Evolutionary conservation across 2,113 vertebrate genomes (phyloP).

Genomic region (Balaenoptera acutorostrata): DNA sequence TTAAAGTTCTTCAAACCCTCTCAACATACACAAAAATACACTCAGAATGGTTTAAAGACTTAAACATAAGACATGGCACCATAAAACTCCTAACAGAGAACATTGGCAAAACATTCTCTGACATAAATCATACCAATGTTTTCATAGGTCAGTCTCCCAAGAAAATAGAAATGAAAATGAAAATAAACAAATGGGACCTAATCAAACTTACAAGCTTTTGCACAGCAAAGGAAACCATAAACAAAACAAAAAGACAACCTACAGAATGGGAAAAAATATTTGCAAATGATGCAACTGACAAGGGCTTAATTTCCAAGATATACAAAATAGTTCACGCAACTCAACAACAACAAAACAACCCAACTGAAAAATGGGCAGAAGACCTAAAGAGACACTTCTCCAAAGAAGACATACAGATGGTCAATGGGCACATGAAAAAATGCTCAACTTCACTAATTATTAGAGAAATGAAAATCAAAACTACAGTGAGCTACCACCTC

Average conservation of each 20-base stretch:
- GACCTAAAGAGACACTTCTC: neutral
- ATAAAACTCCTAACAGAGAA: neutral
- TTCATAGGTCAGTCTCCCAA: neutral
- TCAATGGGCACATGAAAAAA: neutral
- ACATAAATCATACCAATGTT: neutral
- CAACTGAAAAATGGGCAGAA: neutral
- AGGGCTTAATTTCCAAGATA: neutral
- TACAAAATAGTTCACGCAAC: neutral
- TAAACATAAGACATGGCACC: neutral
- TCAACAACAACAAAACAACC: neutral
- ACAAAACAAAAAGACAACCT: neutral
- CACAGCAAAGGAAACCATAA: neutral
- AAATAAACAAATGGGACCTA: neutral
- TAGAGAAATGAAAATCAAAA: neutral
- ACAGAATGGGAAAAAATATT: neutral
- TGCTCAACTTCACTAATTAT: neutral
- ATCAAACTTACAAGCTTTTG: neutral
- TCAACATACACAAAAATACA: neutral
- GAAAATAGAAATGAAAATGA: neutral
- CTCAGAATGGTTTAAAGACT: neutral
- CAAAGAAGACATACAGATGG: neutral
- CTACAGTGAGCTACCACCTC: neutral
- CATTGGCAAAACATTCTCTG: neutral
- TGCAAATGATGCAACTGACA: neutral
- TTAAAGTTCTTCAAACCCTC: neutral